Evolutionary conservation across 2,113 vertebrate genomes (phyloP).

Genomic region (Amphiprion percula): DNA sequence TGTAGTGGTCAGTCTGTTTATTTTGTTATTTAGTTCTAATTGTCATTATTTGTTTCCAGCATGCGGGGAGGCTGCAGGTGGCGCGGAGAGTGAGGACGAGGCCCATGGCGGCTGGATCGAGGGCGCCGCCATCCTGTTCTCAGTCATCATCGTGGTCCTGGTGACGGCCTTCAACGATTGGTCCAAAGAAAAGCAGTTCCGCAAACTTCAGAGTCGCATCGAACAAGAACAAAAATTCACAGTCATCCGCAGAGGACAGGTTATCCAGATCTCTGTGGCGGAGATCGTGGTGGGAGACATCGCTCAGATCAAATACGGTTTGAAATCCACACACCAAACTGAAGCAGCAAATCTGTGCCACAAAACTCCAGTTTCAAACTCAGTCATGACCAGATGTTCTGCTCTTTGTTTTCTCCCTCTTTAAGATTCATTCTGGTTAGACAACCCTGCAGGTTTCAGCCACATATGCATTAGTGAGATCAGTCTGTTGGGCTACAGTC

Average conservation of each 20-base stretch:
- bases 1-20: neutral
- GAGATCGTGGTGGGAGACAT: slow-evolving; percentile 97
- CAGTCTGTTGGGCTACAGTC: too few species aligned
- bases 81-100: slow-evolving; percentile 91
- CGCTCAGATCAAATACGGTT: slow-evolving; percentile 98
- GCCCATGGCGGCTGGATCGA: slow-evolving; percentile 96
- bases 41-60: slow-evolving; percentile 48
- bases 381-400: neutral
- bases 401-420: neutral
- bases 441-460: neutral
- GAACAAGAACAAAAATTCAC: slow-evolving; percentile 98
- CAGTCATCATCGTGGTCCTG: slow-evolving; percentile 95
- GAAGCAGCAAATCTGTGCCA: neutral
- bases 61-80: slow-evolving; percentile 83
- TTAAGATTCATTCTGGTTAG: neutral
- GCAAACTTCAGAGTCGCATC: slow-evolving; percentile 96
- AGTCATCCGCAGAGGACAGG: slow-evolving; percentile 95
- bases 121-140: slow-evolving; percentile 95
- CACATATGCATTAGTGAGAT: neutral
- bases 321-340: neutral
- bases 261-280: slow-evolving; percentile 96
- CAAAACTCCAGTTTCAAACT: neutral
- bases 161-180: slow-evolving; percentile 98
- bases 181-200: slow-evolving; percentile 99
- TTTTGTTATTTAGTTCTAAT: neutral